Evolutionary conservation across 2,797 vertebrate species (phyloP).

Genomic region (Falco cherrug): DNA sequence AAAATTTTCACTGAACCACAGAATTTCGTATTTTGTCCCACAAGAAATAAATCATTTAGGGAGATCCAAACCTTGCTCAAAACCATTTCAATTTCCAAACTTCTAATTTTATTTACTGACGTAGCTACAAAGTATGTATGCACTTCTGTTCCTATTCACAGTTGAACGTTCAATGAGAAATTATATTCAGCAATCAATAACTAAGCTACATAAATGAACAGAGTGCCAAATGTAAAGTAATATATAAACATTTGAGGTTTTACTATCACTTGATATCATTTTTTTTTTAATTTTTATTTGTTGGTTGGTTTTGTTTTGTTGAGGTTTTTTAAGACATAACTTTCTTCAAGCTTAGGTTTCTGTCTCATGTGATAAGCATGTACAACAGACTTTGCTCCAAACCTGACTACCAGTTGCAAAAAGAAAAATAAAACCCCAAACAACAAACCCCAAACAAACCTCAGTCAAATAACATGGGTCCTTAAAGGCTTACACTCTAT

Average conservation of each 20-base stretch:
- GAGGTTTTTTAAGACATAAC: not conserved
- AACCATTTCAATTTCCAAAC: not conserved
- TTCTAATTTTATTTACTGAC: not conserved
- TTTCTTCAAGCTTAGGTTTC: not conserved
- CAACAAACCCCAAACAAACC: not conserved
- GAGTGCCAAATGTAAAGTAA: not conserved
- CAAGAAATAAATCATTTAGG: not conserved
- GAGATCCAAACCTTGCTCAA: not conserved
- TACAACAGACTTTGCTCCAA: not conserved
- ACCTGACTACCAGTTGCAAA: not conserved
- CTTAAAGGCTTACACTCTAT: not conserved
- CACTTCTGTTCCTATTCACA: not conserved
- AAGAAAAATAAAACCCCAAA: rapidly evolving
- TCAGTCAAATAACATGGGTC: not conserved
- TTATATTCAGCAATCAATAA: not conserved
- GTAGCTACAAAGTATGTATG: not conserved
- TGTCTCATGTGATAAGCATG: not conserved
- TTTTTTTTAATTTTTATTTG: not conserved
- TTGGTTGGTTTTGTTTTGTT: not conserved
- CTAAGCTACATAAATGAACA: not conserved
- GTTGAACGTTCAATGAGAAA: not conserved
- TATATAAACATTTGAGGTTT: not conserved
- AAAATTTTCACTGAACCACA: not conserved
- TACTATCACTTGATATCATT: not conserved
- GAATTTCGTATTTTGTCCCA: not conserved